These are phyloP conservation scores for Pheucticus melanocephalus DNA, from an alignment of 2,113 vertebrate genomes.

Conservation along the genomic window DNA sequence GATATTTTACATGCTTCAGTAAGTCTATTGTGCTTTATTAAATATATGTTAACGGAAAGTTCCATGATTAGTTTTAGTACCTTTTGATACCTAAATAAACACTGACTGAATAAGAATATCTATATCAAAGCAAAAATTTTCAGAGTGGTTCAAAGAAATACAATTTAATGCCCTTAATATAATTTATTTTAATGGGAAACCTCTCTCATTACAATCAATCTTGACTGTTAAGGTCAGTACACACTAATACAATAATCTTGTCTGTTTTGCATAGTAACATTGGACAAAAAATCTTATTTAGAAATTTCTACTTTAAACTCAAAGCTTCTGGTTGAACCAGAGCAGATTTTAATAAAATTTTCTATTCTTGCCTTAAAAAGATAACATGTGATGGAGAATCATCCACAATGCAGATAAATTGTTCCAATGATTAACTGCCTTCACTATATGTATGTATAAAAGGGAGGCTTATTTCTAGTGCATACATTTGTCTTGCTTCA, in stretches of 20 bases:
- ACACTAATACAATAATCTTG: background rate
- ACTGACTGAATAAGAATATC: conserved; percentile 7
- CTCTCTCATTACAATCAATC: background rate
- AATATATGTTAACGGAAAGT: conserved; percentile 6
- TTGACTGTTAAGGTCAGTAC: background rate
- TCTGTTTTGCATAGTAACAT: background rate
- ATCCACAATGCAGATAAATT: conserved; percentile 38
- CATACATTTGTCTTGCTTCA: conserved; percentile 50
- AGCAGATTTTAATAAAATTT: conserved; percentile 29
- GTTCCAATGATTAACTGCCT: conserved; percentile 51
- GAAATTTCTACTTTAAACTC: background rate
- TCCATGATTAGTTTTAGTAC: background rate
- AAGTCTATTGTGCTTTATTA: conserved; percentile 28
- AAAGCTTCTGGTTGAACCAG: conserved; percentile 17
- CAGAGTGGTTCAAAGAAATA: conserved; percentile 19
- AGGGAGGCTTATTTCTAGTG: conserved; percentile 49
- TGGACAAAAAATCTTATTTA: conserved; percentile 7
- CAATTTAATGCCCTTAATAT: conserved; percentile 6
- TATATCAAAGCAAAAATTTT: conserved; percentile 47
- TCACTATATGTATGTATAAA: conserved; percentile 23
- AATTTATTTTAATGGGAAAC: conserved; percentile 5
- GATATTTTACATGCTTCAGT: conserved; percentile 26
- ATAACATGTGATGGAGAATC: conserved; percentile 53
- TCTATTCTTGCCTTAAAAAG: conserved; percentile 35
- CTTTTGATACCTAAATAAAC: conserved; percentile 51